These are phyloP conservation scores for Geophilus truncorum DNA, from an alignment of 2,888 invertebrate species.

Conservation along the genomic window DNA sequence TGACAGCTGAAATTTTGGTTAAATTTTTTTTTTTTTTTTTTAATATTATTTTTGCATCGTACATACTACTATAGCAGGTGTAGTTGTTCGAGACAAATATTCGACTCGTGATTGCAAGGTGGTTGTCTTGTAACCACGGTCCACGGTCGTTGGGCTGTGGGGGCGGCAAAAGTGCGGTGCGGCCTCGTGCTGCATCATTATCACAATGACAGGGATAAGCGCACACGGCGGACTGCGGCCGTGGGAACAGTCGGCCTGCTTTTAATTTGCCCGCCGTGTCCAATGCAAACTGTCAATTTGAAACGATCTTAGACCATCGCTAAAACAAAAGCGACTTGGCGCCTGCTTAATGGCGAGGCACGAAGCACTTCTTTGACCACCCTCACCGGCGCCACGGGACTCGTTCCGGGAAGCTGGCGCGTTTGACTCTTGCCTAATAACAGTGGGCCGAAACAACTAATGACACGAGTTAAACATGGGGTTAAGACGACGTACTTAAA, in stretches of 20 bases:
- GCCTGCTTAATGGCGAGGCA: constrained; percentile 27
- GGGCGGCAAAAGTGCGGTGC: constrained; percentile 27
- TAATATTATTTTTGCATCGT: too few relatives aligned
- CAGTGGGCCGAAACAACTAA: constrained; percentile 24
- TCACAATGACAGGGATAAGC: constrained; percentile 23
- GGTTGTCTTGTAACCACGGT: background rate
- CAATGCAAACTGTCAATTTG: constrained; percentile 27
- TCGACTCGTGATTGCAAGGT: background rate
- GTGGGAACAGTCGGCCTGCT: constrained; percentile 27
- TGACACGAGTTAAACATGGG: constrained; percentile 27
- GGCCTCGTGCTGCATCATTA: constrained; percentile 27
- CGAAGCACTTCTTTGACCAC: constrained; percentile 27
- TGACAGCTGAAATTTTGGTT: too few relatives aligned
- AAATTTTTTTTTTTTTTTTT: too few relatives aligned
- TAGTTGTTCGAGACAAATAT: background rate
- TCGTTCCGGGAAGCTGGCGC: constrained; percentile 27
- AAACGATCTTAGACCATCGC: constrained; percentile 27
- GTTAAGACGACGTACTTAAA: constrained; percentile 27
- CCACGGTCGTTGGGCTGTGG: constrained; percentile 18
- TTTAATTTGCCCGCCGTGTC: constrained; percentile 24
- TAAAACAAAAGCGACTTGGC: constrained; percentile 24
- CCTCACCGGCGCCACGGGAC: constrained; percentile 24
- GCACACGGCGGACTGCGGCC: constrained; percentile 25
- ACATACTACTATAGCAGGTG: background rate
- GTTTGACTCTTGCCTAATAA: constrained; percentile 22